Evolutionary conservation across 2,888 invertebrate species (phyloP).

Genomic region (Drosophila gaucha): DNA sequence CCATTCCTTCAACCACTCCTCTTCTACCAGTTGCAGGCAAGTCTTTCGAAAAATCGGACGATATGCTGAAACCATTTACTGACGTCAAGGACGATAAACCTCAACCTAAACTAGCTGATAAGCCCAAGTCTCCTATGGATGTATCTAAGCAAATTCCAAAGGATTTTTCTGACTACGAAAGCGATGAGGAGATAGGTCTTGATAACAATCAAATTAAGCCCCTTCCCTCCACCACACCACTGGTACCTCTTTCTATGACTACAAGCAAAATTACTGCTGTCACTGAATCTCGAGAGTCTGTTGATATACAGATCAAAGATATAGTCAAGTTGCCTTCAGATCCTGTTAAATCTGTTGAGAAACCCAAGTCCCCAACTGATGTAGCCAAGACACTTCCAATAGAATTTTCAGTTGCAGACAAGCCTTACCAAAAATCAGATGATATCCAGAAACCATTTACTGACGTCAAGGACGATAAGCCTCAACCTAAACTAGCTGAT

Average conservation of each 20-base stretch:
- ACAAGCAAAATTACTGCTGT: not conserved
- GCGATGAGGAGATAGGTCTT: not conserved
- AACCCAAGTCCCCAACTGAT: not conserved
- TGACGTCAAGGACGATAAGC: not conserved
- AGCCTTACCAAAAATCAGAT: not conserved
- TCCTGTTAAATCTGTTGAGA: not conserved
- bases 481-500: not conserved
- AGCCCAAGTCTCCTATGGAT: not conserved
- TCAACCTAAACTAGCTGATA: not conserved
- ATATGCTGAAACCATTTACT: not conserved
- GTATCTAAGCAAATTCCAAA: not conserved
- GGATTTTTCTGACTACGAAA: not conserved
- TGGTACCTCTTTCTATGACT: not conserved
- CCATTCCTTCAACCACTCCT: not conserved
- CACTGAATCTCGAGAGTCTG: not conserved
- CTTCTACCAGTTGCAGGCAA: not conserved
- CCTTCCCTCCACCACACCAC: not conserved
- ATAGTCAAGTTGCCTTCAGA: not conserved
- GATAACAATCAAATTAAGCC: not conserved
- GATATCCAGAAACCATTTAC: not conserved
- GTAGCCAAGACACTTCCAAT: not conserved
- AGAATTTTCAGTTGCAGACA: not conserved
- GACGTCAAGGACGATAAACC: not conserved
- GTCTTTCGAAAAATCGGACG: not conserved
- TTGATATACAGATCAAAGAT: not conserved